Evolutionary conservation across 2,888 invertebrate genomes (phyloP), one percentile per base, ranked within the genome.

Genomic region (Timandra comae): DNA sequence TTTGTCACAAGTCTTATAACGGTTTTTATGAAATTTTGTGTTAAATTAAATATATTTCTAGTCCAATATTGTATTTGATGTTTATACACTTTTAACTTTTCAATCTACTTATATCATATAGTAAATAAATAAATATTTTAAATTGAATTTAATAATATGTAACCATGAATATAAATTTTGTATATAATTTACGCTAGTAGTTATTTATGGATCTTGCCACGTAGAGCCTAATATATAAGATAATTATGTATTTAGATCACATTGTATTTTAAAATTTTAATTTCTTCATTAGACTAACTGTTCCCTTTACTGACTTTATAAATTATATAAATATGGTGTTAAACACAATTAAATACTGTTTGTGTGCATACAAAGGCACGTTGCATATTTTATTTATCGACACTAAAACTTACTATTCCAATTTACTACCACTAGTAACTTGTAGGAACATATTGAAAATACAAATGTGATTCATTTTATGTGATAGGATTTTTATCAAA

Each of bases 271-370:
- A 25, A n/a, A n/a, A 16, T 16, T 16, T 16, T 16, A 16, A 16
- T 16, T 16, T 34, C 24, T 31, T 33, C 23, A 27, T 27, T 27
- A 30, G 8, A 24, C 19, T 23, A 26, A 23, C 6, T 9, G 22
- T 22, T 9, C 24, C 11, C 24, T 11, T 8, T 16, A 16, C 10
- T 10, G 24, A 10, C 7, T 24, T 10, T 24, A 8, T 11, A 10
- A 11, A 16, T 5, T 16, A 7, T 31, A 29, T 33, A 44, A 50
- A 45, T 24, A 37, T 40, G 46, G 56, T 61, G 62, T 61, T 40
- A 38, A 54, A 60, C 55, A 62, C 56, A 44, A 52, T 53, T 46
- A 50, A 51, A 46, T 53, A 52, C 49, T 45, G 47, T 50, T 49
- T 41, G 53, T 43, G 55, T 57, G 59, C 55, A 58, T 38, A 35